A percentile compares a stretch with the other conserved stretches of the same genome.
Conservation (phyloP, 2,888 invertebrate species). For the Hyalella azteca region DNA sequence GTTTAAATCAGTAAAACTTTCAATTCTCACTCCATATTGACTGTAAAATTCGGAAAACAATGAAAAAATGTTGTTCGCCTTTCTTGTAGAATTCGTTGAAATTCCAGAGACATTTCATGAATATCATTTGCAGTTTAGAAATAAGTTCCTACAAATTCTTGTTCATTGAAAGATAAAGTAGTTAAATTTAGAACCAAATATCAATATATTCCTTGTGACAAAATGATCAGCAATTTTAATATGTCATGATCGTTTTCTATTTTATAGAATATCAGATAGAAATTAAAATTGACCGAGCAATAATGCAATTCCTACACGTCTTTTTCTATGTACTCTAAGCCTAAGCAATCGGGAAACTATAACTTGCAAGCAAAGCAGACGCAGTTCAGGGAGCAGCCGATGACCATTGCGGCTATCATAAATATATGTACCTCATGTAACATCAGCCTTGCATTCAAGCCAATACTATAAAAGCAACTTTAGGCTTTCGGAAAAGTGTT, state of each 20-base stretch:
- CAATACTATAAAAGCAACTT: neutral
- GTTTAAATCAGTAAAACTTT: slow-evolving; percentile 5
- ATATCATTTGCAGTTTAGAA: neutral
- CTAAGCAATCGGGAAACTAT: neutral
- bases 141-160: too few species aligned
- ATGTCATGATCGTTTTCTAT: neutral
- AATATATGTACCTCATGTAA: neutral
- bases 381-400: neutral
- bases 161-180: neutral
- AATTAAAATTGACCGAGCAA: neutral
- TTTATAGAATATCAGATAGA: neutral
- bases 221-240: neutral
- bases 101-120: too few species aligned
- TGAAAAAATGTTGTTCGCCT: neutral
- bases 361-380: neutral
- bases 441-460: neutral
- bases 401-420: neutral
- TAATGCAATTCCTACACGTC: neutral
- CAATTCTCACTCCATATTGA: neutral
- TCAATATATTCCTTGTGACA: neutral
- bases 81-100: neutral
- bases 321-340: neutral
- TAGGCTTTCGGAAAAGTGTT: neutral
- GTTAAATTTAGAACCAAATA: neutral
- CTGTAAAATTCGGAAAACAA: slow-evolving; percentile 6